These are phyloP conservation scores for Ecliptopera silaceata DNA, from an alignment of 2,888 invertebrate species.

Conservation along the genomic window DNA sequence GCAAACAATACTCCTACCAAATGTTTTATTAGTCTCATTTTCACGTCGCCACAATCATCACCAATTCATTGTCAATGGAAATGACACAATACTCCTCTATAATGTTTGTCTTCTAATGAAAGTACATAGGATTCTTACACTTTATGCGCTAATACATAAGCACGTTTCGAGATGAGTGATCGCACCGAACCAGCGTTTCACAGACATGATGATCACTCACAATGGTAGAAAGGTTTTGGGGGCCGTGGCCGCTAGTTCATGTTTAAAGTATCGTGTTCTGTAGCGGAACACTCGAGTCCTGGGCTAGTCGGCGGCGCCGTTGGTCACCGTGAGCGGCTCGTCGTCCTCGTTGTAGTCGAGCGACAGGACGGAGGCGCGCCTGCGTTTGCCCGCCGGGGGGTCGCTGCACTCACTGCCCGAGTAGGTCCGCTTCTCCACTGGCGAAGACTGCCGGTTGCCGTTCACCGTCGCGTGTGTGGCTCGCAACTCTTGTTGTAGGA, in stretches of 20 bases:
- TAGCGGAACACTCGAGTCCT: constrained; percentile 54
- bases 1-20: constrained; percentile 71
- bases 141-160: constrained; percentile 66
- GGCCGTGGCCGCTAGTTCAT: constrained; percentile 50
- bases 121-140: constrained; percentile 74
- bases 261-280: constrained; percentile 56
- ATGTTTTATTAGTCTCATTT: constrained; percentile 63
- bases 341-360: constrained; percentile 90
- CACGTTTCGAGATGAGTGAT: constrained; percentile 54
- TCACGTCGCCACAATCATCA: constrained; percentile 75
- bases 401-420: constrained; percentile 72
- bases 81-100: constrained; percentile 64
- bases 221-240: constrained; percentile 51
- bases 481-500: constrained; percentile 95
- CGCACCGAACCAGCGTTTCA: constrained; percentile 55
- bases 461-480: constrained; percentile 84
- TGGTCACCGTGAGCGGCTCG: constrained; percentile 86
- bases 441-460: constrained; percentile 58
- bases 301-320: constrained; percentile 85
- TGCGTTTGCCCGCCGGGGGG: constrained; percentile 84
- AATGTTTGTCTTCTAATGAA: constrained; percentile 71
- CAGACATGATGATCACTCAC: constrained; percentile 62
- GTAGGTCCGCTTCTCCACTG: constrained; percentile 71
- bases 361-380: constrained; percentile 87
- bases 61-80: constrained; percentile 71